Percentiles rank a stretch among this genome's conserved stretches.
phyloP scores from a whole-genome alignment of 2,888 invertebrate genomes.

The Azorinus chamasolen region DNA sequence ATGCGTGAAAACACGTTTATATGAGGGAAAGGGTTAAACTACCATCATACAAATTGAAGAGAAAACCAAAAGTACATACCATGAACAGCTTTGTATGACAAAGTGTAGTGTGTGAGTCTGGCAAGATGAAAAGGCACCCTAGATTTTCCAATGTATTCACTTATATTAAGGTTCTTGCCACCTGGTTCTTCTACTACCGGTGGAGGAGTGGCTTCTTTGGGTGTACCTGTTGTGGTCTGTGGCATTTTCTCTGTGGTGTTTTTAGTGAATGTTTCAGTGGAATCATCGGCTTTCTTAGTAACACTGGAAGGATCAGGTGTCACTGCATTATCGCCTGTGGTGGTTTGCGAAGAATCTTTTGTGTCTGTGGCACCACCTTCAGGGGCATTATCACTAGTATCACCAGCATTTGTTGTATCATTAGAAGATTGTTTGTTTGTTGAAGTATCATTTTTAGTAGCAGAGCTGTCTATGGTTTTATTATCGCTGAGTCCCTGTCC shows the following conservation, averaged over 20 bases:
- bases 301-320: background rate
- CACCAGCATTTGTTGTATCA: conserved; percentile 1
- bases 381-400: background rate
- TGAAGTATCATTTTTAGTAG: background rate
- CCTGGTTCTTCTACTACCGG: background rate
- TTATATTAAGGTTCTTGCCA: conserved; percentile 24
- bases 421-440: background rate
- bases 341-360: background rate
- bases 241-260: background rate
- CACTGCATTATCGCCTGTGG: conserved; percentile 1
- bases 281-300: background rate
- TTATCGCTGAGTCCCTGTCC: background rate
- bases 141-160: conserved; percentile 38
- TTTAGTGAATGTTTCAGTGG: background rate
- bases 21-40: too few relatives aligned
- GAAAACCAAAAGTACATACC: too few relatives aligned
- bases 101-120: conserved; percentile 42
- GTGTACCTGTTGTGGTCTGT: background rate
- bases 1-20: too few relatives aligned
- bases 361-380: conserved; percentile 5
- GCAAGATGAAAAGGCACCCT: conserved; percentile 59
- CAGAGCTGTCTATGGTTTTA: background rate
- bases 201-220: background rate
- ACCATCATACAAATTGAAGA: too few relatives aligned
- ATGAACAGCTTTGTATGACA: conserved; percentile 26